A percentile compares a stretch with the other conserved stretches of the same genome.
Evolutionary conservation across 2,888 invertebrate species (phyloP).

Genomic region (Xylota segnis): DNA sequence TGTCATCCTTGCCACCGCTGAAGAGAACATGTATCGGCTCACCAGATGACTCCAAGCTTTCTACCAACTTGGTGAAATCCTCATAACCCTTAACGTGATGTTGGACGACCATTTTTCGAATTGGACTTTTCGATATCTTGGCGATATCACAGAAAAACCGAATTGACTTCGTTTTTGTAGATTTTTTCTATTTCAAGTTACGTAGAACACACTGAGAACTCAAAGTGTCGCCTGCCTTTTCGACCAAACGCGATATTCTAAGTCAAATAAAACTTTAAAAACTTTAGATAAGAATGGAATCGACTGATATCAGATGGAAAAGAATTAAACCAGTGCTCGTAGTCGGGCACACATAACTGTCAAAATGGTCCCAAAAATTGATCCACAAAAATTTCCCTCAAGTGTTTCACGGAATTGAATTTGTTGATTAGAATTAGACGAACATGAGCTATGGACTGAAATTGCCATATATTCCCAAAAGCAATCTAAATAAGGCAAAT

Average conservation of each 20-base stretch:
- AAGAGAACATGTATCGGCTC: conserved; percentile 83
- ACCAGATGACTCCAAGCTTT: conserved; percentile 81
- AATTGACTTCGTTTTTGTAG: conserved; percentile 60
- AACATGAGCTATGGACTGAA: no score
- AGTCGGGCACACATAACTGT: no score
- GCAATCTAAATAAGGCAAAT: no score
- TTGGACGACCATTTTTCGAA: conserved; percentile 82
- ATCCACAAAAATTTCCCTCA: no score
- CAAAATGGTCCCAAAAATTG: no score
- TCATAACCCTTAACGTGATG: conserved; percentile 84
- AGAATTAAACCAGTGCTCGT: no score
- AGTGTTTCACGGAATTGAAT: no score
- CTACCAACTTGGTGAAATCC: conserved; percentile 83
- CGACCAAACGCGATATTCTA: not conserved
- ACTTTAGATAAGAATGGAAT: conserved; percentile 17
- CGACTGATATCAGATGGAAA: not conserved
- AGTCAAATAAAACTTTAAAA: not conserved
- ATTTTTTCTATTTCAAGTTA: not conserved
- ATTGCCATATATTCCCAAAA: no score
- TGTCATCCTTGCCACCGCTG: conserved; percentile 84
- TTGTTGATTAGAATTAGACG: no score
- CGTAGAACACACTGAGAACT: not conserved
- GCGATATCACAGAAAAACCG: conserved; percentile 69
- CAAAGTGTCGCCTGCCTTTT: not conserved
- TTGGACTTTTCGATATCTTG: conserved; percentile 61